phyloP scores from a whole-genome alignment of 2,797 vertebrate genomes.

The Pampus argenteus region DNA sequence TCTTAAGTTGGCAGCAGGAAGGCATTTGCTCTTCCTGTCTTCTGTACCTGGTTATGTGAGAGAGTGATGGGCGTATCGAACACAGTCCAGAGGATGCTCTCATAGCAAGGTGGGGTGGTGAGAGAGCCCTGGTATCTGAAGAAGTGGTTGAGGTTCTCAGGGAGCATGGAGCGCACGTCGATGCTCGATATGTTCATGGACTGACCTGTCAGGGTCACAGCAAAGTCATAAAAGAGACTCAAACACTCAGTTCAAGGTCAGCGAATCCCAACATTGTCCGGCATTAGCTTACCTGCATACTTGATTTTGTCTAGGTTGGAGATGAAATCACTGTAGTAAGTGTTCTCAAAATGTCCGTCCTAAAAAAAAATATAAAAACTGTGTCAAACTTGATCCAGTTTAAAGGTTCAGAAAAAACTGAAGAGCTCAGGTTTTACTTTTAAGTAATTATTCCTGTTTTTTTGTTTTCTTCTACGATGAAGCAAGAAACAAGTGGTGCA shows the following conservation, averaged over 20 bases:
- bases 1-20: not conserved
- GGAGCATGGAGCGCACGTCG: constrained; percentile 89
- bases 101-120: constrained; percentile 93
- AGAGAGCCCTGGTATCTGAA: constrained; percentile 92
- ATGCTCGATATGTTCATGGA: constrained; percentile 81
- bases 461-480: not conserved
- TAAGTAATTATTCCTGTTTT: not conserved
- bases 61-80: constrained; percentile 86
- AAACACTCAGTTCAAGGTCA: not conserved
- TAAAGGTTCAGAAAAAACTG: not conserved
- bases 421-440: not conserved
- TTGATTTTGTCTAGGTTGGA: constrained; percentile 86
- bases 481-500: not conserved
- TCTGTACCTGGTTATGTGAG: constrained; percentile 90
- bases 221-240: not conserved
- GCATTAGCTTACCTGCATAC: constrained; percentile 86
- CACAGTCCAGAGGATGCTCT: constrained; percentile 93
- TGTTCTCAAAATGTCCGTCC: constrained; percentile 91
- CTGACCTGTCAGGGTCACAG: constrained; percentile 81
- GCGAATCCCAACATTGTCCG: not conserved
- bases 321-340: constrained; percentile 92
- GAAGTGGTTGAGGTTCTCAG: constrained; percentile 86
- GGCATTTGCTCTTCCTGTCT: not conserved
- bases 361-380: constrained; percentile 71
- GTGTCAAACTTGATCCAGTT: not conserved